These are phyloP conservation scores for Allobates femoralis DNA, from an alignment of 2,797 vertebrate genomes.

Conservation along the genomic window DNA sequence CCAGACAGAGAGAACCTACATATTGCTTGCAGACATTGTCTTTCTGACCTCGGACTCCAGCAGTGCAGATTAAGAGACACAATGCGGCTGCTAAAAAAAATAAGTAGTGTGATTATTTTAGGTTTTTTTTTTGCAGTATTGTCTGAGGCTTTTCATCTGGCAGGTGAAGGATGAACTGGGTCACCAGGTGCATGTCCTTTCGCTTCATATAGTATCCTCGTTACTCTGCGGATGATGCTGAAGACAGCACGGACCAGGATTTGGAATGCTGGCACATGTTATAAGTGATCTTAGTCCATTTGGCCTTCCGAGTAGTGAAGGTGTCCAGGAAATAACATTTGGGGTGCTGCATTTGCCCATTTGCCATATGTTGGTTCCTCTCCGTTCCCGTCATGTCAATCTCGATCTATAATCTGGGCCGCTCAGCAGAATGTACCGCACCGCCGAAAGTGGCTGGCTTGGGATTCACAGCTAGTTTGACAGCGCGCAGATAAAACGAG, in stretches of 20 bases:
- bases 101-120: not conserved
- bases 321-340: not conserved
- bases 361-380: not conserved
- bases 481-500: constrained; percentile 42
- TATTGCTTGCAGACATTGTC: too few species aligned
- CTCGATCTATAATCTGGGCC: constrained; percentile 55
- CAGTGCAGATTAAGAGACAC: too few species aligned
- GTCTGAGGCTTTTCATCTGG: not conserved
- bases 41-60: too few species aligned
- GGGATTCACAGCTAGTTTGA: constrained; percentile 43
- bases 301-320: not conserved
- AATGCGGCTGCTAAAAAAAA: not conserved
- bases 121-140: not conserved
- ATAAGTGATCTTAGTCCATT: not conserved
- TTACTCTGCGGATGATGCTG: not conserved
- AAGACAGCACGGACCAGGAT: not conserved
- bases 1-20: too few species aligned
- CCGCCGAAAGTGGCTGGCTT: constrained; percentile 18
- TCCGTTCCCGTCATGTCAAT: constrained; percentile 42
- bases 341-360: not conserved
- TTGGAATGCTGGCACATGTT: not conserved
- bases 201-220: not conserved
- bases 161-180: not conserved
- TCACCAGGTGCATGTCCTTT: not conserved
- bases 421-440: constrained; percentile 10